A percentile compares a stretch with the other conserved stretches of the same genome.
phyloP scores from a whole-genome alignment of 2,888 invertebrate genomes.

The Halictus quadricinctus region DNA sequence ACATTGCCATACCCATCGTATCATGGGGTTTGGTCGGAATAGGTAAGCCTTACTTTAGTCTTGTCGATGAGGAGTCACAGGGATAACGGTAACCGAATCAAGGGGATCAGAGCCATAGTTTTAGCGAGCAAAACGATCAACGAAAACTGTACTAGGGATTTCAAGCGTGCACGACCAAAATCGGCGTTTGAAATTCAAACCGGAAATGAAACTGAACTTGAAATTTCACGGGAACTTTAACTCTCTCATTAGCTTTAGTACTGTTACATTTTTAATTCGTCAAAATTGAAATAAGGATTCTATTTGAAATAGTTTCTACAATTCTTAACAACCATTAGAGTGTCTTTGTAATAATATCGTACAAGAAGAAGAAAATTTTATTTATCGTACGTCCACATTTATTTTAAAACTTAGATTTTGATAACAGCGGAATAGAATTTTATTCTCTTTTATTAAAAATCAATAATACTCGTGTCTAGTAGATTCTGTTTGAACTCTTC shows the following conservation, averaged over 20 bases:
- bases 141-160: background rate
- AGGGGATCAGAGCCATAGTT: background rate
- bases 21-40: background rate
- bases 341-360: background rate
- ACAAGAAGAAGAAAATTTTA: background rate
- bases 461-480: background rate
- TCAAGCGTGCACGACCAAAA: background rate
- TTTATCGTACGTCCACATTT: background rate
- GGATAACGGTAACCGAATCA: background rate
- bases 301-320: too few species aligned
- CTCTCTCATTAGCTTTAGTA: too few species aligned
- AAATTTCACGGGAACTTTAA: too few species aligned
- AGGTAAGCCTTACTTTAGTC: conserved; percentile 5
- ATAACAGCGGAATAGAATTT: too few species aligned
- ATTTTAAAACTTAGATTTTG: background rate
- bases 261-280: too few species aligned
- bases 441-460: background rate
- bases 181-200: background rate
- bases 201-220: background rate
- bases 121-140: background rate
- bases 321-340: too few species aligned
- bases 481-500: background rate
- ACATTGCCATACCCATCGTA: background rate
- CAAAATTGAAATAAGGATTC: too few species aligned
- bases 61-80: background rate